A percentile compares a stretch with the other conserved stretches of the same genome.
These are phyloP conservation scores for Ylistrum balloti DNA, from an alignment of 1,140 invertebrate genomes.

Conservation along the genomic window DNA sequence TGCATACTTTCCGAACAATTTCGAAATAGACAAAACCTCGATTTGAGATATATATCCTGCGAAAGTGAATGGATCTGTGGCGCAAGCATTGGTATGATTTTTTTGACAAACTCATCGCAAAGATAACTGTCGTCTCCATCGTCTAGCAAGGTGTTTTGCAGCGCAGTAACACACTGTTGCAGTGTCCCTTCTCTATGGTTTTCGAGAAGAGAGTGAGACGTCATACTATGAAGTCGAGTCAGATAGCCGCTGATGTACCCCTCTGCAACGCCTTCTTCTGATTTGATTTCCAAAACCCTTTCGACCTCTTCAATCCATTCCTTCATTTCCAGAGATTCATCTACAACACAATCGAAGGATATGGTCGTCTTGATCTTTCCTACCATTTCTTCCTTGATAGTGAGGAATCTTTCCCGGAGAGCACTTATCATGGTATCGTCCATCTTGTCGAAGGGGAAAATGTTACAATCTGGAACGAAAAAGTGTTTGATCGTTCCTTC, in stretches of 20 bases:
- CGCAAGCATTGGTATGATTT: constrained; percentile 48
- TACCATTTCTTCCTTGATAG: background rate
- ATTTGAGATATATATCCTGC: background rate
- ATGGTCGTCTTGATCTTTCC: background rate
- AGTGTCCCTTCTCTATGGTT: constrained; percentile 44
- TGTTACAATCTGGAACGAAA: constrained; percentile 54
- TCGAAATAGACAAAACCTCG: background rate
- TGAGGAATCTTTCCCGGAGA: background rate
- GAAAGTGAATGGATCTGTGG: background rate
- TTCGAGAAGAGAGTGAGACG: constrained; percentile 50
- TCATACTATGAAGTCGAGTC: constrained; percentile 55
- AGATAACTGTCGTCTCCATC: background rate
- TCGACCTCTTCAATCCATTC: background rate
- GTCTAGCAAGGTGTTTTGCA: constrained; percentile 38
- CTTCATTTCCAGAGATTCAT: background rate
- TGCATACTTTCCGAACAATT: background rate
- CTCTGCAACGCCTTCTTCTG: background rate
- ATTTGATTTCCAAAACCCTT: background rate
- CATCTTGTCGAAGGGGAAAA: constrained; percentile 55
- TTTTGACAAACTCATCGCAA: constrained; percentile 43
- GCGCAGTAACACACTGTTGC: background rate
- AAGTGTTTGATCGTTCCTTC: constrained; percentile 45
- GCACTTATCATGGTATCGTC: background rate
- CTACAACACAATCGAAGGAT: constrained; percentile 37
- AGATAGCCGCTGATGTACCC: constrained; percentile 55